Evolutionary conservation across 2,113 vertebrate species (phyloP), one percentile per base, ranked within the genome.

Genomic region (Psettodes erumei): DNA sequence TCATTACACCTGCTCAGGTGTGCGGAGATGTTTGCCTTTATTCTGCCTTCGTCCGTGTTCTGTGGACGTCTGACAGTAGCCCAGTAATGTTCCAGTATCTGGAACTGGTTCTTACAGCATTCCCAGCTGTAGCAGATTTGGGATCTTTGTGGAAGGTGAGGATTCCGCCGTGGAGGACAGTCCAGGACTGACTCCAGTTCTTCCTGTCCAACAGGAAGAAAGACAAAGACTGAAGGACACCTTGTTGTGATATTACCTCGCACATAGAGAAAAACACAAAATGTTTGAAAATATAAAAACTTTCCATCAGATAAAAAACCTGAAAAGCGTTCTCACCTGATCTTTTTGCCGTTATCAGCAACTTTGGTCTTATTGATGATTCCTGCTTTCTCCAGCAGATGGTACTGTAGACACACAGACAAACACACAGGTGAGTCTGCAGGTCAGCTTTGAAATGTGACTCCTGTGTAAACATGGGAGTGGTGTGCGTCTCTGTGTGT

Each of bases 301-400:
- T 18, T 8, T 16, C 6, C 3, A 40, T 53, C 7, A 53, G 25
- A 15, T 8, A 16, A 16, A 1, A 5, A 18, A 1, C 3, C 6
- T 19, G 8, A 53, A 9, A 7, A 33, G 4, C 2, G 47, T 1
- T 6, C 92, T 86, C 80, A 97, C 97, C 97, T 94, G 30, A 98
- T 90, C 72, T 94, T 93, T 81, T 96, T 98, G 6, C 98, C 96
- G 50, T 95, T 94, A 48, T 98, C 97, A 2, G 71, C 86, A 0
- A 93, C 94, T 92, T 95, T 98, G 80, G 97, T 96, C 70, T 96
- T 95, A 85, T 97, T 94, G 25, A 98, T 91, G 76, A 98, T 95
- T 0, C 98, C 97, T 0, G 96, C 98, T 85, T 98, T 98, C 55
- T 97, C 97, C 12, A 98, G 91, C 61, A 89, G 91, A 65, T 93